These are phyloP conservation scores for Parascotia fuliginaria DNA, from an alignment of 2,888 invertebrate species.

Conservation along the genomic window DNA sequence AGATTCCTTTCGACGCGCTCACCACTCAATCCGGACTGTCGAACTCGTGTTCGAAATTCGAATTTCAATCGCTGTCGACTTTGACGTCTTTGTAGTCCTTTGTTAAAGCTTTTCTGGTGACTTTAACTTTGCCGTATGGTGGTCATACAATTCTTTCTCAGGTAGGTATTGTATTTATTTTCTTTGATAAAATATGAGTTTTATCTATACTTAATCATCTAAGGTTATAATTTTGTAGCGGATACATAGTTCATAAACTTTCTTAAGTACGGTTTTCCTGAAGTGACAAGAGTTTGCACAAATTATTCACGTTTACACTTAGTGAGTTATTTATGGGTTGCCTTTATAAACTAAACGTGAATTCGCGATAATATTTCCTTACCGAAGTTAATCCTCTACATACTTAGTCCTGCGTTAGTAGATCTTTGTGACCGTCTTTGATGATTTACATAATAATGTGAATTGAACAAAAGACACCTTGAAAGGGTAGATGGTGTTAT, in stretches of 20 bases:
- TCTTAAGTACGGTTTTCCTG: neutral
- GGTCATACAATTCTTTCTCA: too few relatives aligned
- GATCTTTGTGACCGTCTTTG: conserved; percentile 4
- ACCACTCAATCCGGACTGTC: neutral
- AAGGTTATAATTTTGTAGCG: conserved; percentile 2
- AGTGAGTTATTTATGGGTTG: conserved; percentile 37
- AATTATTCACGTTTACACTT: conserved; percentile 36
- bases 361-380: conserved; percentile 21
- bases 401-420: conserved; percentile 3
- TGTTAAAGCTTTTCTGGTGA: neutral
- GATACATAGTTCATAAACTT: conserved; percentile 9
- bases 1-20: neutral
- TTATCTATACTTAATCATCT: too few relatives aligned
- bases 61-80: neutral
- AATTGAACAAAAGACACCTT: neutral
- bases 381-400: conserved; percentile 10
- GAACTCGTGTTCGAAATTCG: conserved; percentile 1
- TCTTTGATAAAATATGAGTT: too few relatives aligned
- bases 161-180: too few relatives aligned
- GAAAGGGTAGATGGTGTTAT: neutral
- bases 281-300: conserved; percentile 25
- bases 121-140: neutral
- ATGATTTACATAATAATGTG: conserved; percentile 7
- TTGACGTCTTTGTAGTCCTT: neutral
- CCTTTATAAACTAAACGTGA: conserved; percentile 31